A percentile compares a stretch with the other conserved stretches of the same genome.
Evolutionary conservation across 1,140 invertebrate genomes (phyloP).

Genomic region (Bombus sibiricus): DNA sequence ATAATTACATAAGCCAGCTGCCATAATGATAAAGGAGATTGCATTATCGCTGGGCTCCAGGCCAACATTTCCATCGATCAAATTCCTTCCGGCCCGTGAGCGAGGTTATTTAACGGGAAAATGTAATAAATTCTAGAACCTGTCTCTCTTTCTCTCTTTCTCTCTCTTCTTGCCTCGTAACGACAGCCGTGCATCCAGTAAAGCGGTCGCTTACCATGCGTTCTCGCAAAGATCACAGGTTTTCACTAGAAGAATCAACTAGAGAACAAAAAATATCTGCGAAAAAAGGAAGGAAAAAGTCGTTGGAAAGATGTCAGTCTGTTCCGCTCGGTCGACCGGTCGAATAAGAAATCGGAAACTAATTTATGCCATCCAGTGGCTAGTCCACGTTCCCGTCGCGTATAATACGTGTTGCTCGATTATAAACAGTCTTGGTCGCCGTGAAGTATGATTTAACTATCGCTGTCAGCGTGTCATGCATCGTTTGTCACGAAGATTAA

Average conservation of each 20-base stretch:
- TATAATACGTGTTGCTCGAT: constrained; percentile 11
- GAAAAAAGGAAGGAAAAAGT: neutral
- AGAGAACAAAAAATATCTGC: no score
- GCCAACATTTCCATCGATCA: constrained; percentile 56
- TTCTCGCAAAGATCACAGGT: neutral
- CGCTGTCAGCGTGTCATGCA: constrained; percentile 30
- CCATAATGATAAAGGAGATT: constrained; percentile 53
- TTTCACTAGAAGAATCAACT: neutral
- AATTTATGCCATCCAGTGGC: constrained; percentile 19
- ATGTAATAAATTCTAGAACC: constrained; percentile 55
- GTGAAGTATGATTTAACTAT: constrained; percentile 48
- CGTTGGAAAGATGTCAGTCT: neutral
- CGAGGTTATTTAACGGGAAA: constrained; percentile 55
- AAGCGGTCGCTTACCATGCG: neutral
- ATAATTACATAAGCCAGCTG: constrained; percentile 50
- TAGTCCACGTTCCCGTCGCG: neutral
- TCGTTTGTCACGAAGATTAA: constrained; percentile 51
- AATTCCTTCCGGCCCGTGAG: constrained; percentile 48
- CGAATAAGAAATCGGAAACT: constrained; percentile 20
- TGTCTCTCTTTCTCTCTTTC: neutral
- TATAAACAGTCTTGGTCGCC: constrained; percentile 3
- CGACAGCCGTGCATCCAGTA: constrained; percentile 29
- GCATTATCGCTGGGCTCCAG: constrained; percentile 50
- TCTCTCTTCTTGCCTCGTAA: neutral
- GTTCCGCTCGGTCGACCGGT: neutral